These are phyloP conservation scores for Andrena chrysosceles DNA, from an alignment of 2,888 invertebrate genomes.

Conservation along the genomic window DNA sequence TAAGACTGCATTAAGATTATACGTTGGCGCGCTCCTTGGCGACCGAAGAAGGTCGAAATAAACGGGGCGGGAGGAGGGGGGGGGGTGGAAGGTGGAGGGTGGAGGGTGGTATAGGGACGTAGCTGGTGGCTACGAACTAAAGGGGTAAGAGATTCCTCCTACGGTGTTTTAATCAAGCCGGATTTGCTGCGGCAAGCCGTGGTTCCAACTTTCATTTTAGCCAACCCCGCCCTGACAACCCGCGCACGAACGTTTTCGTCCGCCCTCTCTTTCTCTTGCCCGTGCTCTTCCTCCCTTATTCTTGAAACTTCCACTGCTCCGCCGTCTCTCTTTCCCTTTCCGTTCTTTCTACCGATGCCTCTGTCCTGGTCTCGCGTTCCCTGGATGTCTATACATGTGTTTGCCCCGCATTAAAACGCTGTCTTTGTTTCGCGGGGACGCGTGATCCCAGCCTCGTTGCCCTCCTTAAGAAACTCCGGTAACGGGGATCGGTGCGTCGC, in stretches of 20 bases:
- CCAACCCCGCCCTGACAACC: slow-evolving; percentile 73
- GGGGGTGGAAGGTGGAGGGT: not conserved
- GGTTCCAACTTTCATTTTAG: slow-evolving; percentile 85
- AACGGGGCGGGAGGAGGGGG: slow-evolving; percentile 62
- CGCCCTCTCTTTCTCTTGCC: slow-evolving; percentile 56
- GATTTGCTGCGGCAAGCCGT: slow-evolving; percentile 85
- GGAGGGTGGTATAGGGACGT: slow-evolving; percentile 69
- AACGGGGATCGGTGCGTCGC: slow-evolving; percentile 34
- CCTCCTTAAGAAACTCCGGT: slow-evolving; percentile 64
- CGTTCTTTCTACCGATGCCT: slow-evolving; percentile 44
- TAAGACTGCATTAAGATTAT: slow-evolving; percentile 85
- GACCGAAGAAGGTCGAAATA: slow-evolving; percentile 76
- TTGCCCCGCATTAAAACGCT: slow-evolving; percentile 81
- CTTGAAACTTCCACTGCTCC: slow-evolving; percentile 26
- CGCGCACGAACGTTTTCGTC: slow-evolving; percentile 74
- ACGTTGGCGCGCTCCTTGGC: slow-evolving; percentile 79
- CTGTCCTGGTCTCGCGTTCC: slow-evolving; percentile 41
- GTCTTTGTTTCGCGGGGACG: slow-evolving; percentile 70
- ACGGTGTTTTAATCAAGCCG: slow-evolving; percentile 85
- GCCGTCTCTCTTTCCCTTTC: slow-evolving; percentile 46
- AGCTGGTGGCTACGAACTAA: slow-evolving; percentile 72
- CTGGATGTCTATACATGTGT: slow-evolving; percentile 63
- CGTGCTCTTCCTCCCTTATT: slow-evolving; percentile 29
- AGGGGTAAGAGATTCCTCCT: slow-evolving; percentile 83
- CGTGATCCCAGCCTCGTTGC: slow-evolving; percentile 62